Evolutionary conservation across 2,888 invertebrate species (phyloP), one percentile per base, ranked within the genome.

Genomic region (Thumatha senex): DNA sequence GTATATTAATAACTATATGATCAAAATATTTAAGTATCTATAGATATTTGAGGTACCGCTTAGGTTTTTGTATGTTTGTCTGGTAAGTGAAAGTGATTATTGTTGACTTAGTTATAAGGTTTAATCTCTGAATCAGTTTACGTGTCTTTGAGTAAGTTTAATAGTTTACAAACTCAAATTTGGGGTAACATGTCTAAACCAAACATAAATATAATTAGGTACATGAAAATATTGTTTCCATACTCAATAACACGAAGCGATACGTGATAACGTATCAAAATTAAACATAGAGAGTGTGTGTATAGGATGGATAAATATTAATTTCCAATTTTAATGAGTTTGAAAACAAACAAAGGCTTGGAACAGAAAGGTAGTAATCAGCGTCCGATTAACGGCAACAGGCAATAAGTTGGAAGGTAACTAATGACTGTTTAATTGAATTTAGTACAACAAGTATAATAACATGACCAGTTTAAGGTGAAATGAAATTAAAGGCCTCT

Each of bases 381-480:
- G 51, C 42, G 57, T 38, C 63, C 70, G 72, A 76, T 75, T 70
- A 72, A 70, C 70, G 61, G 58, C 56, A 56, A 56, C 55, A 51
- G 66, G 69, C 70, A 75, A 78, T 74, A 79, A 79, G 64, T 70
- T 61, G 53, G 56, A 59, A 63, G 55, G 66, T 70, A 66, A 75
- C 73, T 78, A 78, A 80, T 76, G 74, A 67, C 59, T 66, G 67
- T 70, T 77, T 69, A 63, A 79, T 76, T 73, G 63, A 70, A 72
- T 11, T 75, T 74, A 74, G 64, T 62, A 68, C 72, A 70, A 71
- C 68, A 59, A 61, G 60, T 69, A 61, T 57, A 31, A 31, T 8
- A 56, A 53, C 57, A 61, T 47, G 51, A 56, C 58, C 60, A 67
- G 48, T 44, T 34, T 43, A 42, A n/a, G n/a, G n/a, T n/a, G n/a